Percentiles rank a stretch among this genome's conserved stretches.
Evolutionary conservation across 2,888 invertebrate species (phyloP).

Genomic region (Rhimphoctona megacephalus): DNA sequence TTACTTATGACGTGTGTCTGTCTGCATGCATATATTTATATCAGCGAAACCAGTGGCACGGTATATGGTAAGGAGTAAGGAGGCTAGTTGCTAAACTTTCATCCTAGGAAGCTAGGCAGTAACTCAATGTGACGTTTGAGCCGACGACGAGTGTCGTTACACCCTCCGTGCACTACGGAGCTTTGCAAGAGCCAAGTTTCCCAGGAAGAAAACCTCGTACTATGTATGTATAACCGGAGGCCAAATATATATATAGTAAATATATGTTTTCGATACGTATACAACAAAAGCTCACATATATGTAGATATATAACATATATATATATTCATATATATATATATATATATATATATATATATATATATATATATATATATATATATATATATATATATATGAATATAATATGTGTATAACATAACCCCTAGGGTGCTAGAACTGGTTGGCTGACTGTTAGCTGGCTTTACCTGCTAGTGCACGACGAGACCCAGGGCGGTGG

Average conservation of each 20-base stretch:
- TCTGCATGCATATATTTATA: not conserved
- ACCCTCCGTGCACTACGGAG: constrained; percentile 42
- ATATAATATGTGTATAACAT: constrained; percentile 21
- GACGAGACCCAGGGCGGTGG: constrained; percentile 53
- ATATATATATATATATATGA: not conserved
- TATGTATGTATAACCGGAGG: constrained; percentile 4
- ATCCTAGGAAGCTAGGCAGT: constrained; percentile 71
- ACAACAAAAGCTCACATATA: constrained; percentile 1
- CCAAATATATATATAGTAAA: constrained; percentile 8
- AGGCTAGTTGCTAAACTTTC: constrained; percentile 69
- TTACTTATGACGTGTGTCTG: not conserved
- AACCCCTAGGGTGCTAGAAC: constrained; percentile 23
- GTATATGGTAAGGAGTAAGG: constrained; percentile 35
- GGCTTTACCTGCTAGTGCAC: constrained; percentile 51
- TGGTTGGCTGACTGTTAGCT: constrained; percentile 51
- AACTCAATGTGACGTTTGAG: constrained; percentile 76
- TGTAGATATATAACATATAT: not conserved
- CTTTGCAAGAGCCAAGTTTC: constrained; percentile 58
- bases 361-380: not conserved
- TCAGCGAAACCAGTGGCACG: not conserved
- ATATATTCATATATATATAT: not conserved
- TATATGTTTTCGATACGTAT: not conserved
- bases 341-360: constrained; percentile 8
- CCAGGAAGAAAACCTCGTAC: constrained; percentile 41
- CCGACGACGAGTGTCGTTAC: constrained; percentile 70